phyloP scores from a whole-genome alignment of 2,113 vertebrate species.

The Microcebus griseorufus region DNA sequence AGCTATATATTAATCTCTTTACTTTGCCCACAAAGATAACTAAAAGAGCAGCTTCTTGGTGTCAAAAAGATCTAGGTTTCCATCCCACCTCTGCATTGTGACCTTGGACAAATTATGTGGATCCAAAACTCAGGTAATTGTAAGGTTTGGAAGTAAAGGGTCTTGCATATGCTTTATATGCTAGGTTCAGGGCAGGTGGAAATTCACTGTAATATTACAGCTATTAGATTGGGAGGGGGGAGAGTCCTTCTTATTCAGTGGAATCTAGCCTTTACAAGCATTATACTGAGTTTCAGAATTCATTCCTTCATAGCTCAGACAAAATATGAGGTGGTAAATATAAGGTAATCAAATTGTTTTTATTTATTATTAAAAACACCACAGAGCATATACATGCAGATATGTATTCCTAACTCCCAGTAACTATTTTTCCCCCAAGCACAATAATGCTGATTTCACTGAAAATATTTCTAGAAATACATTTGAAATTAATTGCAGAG shows the following conservation, averaged over 20 bases:
- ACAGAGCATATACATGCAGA: background rate
- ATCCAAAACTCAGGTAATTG: background rate
- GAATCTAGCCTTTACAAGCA: background rate
- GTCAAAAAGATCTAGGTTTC: background rate
- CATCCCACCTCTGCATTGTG: background rate
- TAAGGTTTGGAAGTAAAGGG: background rate
- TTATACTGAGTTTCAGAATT: background rate
- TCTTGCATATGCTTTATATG: background rate
- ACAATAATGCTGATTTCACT: background rate
- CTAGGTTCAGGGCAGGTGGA: background rate
- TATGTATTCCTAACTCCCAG: background rate
- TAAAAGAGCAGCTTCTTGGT: background rate
- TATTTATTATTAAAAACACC: conserved; percentile 18
- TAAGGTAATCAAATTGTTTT: background rate
- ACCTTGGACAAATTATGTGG: background rate
- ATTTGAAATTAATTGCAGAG: conserved; percentile 37
- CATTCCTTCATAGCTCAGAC: background rate
- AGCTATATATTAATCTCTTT: background rate
- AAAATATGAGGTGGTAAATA: conserved; percentile 34
- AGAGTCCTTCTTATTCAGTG: background rate
- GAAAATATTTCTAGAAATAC: conserved; percentile 21
- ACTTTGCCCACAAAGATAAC: background rate
- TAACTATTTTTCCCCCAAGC: background rate
- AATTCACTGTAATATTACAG: background rate
- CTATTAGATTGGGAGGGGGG: background rate